Evolutionary conservation across 2,888 invertebrate species (phyloP).

Genomic region (Merodon equestris): DNA sequence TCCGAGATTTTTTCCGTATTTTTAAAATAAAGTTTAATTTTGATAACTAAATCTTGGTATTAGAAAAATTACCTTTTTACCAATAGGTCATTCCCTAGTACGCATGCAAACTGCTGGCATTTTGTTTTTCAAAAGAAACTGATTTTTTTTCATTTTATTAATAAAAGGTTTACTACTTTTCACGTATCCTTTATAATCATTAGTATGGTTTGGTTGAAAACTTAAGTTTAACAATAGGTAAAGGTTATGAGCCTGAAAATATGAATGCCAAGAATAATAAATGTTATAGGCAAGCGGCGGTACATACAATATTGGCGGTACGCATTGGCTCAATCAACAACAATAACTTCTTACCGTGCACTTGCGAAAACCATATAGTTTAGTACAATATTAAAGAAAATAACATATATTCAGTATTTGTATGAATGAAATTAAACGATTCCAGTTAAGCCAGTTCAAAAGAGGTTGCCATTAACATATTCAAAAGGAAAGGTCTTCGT

Average conservation of each 20-base stretch:
- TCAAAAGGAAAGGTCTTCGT: constrained; percentile 43
- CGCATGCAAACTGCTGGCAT: no score
- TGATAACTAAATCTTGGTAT: no score
- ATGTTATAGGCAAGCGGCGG: constrained; percentile 50
- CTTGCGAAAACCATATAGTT: constrained; percentile 32
- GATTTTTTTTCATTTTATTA: constrained; percentile 43
- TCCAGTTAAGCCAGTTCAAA: constrained; percentile 53
- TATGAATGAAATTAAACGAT: constrained; percentile 37
- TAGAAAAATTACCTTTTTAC: no score
- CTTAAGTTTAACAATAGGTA: constrained; percentile 39
- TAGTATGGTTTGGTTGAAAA: constrained; percentile 38
- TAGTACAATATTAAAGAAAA: constrained; percentile 30
- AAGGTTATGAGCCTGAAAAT: constrained; percentile 41
- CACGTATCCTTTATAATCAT: constrained; percentile 32
- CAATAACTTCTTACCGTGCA: constrained; percentile 23
- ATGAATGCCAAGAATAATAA: constrained; percentile 41
- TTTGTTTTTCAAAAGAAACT: no score
- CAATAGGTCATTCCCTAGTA: no score
- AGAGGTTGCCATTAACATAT: constrained; percentile 50
- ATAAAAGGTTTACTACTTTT: constrained; percentile 59
- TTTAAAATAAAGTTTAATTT: no score
- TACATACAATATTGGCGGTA: constrained; percentile 30
- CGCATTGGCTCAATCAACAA: constrained; percentile 16
- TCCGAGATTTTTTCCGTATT: no score
- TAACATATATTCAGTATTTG: constrained; percentile 9